phyloP scores from a whole-genome alignment of 2,797 vertebrate species.

The Ceryle rudis region DNA sequence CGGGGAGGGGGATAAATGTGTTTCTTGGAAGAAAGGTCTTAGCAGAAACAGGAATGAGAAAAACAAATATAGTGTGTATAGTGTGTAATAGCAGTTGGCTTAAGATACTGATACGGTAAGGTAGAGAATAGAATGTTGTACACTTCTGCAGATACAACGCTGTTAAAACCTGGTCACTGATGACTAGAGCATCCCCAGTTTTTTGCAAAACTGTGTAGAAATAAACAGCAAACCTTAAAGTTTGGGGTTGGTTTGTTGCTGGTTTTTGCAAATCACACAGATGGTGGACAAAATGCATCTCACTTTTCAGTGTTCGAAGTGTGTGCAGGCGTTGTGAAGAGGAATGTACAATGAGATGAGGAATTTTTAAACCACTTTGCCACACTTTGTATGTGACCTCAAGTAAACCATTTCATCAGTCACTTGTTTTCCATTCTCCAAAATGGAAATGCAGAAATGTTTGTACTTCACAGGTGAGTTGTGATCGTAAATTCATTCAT shows the following conservation, averaged over 20 bases:
- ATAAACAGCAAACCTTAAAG: neutral
- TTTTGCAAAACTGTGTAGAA: neutral
- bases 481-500: neutral
- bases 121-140: neutral
- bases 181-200: neutral
- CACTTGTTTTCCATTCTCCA: neutral
- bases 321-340: neutral
- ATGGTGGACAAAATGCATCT: neutral
- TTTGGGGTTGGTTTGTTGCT: neutral
- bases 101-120: neutral
- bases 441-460: neutral
- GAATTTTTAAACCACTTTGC: neutral
- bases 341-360: neutral
- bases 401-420: neutral
- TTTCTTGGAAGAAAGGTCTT: neutral
- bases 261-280: neutral
- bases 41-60: neutral
- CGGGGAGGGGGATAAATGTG: no score
- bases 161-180: neutral
- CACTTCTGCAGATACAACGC: neutral
- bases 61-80: neutral
- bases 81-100: neutral
- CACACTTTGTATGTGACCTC: neutral
- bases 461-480: slow-evolving; percentile 7
- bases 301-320: neutral